phyloP scores from a whole-genome alignment of 2,797 vertebrate genomes.

The Pogoniulus pusillus region DNA sequence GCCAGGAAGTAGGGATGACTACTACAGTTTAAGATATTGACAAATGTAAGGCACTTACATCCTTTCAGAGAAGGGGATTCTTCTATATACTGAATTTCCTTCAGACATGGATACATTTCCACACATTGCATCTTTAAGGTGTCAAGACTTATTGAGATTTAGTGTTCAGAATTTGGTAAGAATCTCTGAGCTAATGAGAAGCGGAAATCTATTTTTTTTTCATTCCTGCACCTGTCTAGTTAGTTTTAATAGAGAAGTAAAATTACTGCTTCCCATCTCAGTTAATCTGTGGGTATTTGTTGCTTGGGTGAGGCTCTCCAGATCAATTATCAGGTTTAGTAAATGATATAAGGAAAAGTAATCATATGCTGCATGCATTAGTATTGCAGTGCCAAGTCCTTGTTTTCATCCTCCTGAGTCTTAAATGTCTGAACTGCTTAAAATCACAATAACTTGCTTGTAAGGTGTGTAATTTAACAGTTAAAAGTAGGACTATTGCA shows the following conservation, averaged over 20 bases:
- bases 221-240: slow-evolving; percentile 20
- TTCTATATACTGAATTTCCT: neutral
- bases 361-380: neutral
- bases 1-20: neutral
- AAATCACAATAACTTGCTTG: neutral
- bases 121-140: neutral
- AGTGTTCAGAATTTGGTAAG: neutral
- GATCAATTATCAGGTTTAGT: slow-evolving; percentile 22
- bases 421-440: neutral
- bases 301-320: slow-evolving; percentile 11
- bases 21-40: neutral
- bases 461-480: neutral
- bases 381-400: neutral
- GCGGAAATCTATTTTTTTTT: neutral
- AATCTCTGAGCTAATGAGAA: neutral
- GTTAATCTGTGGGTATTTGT: neutral
- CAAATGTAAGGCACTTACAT: neutral
- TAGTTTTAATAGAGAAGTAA: slow-evolving; percentile 5
- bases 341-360: neutral
- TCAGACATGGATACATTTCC: neutral
- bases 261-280: slow-evolving; percentile 14
- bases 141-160: neutral
- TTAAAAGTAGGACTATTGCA: neutral
- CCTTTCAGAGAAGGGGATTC: neutral
- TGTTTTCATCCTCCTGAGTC: neutral